Base-by-base conservation (phyloP, 2,113 vertebrate species). In the Notarius lentiginosus region DNA sequence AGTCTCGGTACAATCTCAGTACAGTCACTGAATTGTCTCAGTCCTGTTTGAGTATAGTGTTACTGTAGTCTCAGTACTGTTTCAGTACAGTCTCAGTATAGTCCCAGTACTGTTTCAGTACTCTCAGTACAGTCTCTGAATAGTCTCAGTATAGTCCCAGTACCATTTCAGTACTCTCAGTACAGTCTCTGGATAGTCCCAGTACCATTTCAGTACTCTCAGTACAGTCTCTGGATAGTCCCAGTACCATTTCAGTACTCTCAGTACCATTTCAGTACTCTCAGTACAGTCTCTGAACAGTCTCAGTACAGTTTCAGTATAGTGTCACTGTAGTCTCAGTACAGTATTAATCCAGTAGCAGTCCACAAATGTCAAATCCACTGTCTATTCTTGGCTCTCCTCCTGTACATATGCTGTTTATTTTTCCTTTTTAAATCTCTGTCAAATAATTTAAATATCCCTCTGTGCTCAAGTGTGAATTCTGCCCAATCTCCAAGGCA, bases 401-500 rank as follows among this genome's bases (percentile, higher is more conserved):
- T 70, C 6, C 66, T 68, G 0, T 70, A 70, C 68, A 70, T 30
- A 18, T 22, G 41, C 70, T 73, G 30, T 73, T 7, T 73, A 73
- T 73, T 73, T 75, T 75, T 22, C 9, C 41, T 76, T 87, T 87
- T 53, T 63, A 61, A 27, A 68, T 84, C 77, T 84, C 70, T 87
- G 47, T 51, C 68, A 83, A 70, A 81, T 66, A 81, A 90, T 88
- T 66, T 89, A 53, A 89, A 87, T 87, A 72, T 76, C 34, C 14
- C 80, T 58, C 63, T 79, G 24, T 68, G 70, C 70, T 60, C 73
- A 55, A 58, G 10, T 34, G 14, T 58, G 81, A 88, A 88, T 84
- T 83, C 77, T 89, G 79, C 65, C 12, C 86, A 60, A 30, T 91
- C 90, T 65, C 87, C 89, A 90, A 88, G 91, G 89, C 76, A 14